Percentiles rank a stretch among this genome's conserved stretches.
These are phyloP conservation scores for Octodon degus DNA, from an alignment of 2,113 vertebrate genomes.

Conservation along the genomic window DNA sequence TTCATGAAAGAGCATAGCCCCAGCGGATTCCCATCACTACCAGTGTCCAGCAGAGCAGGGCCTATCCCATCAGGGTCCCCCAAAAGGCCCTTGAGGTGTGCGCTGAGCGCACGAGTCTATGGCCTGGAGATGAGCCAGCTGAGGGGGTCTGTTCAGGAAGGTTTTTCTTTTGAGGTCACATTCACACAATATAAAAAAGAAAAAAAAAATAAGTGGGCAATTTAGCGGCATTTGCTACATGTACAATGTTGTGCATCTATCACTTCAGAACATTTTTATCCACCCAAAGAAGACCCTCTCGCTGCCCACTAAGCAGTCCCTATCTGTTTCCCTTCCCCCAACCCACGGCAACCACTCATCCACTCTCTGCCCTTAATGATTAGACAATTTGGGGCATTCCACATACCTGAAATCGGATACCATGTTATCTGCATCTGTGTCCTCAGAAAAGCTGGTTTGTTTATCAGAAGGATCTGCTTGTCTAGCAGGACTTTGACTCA, in stretches of 20 bases:
- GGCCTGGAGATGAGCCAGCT: background rate
- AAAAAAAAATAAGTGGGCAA: background rate
- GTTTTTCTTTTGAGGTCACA: background rate
- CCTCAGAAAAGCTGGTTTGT: accelerated
- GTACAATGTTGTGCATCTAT: background rate
- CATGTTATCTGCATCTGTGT: background rate
- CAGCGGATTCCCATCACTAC: background rate
- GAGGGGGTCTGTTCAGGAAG: background rate
- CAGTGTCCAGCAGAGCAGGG: background rate
- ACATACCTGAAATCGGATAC: background rate
- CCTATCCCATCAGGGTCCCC: background rate
- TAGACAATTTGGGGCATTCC: no score
- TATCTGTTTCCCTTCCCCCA: accelerated
- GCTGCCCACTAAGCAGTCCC: background rate
- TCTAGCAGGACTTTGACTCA: background rate
- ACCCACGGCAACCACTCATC: background rate
- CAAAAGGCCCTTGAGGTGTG: background rate
- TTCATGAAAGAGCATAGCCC: background rate
- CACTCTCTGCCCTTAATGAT: background rate
- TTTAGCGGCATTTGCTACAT: background rate
- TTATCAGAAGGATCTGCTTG: background rate
- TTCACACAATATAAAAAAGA: background rate
- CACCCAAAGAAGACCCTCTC: background rate
- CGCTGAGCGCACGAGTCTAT: background rate
- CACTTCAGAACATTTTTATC: background rate